A percentile compares a stretch with the other conserved stretches of the same genome.
Conservation (phyloP, 2,888 invertebrate genomes). For the Diplazon laetatorius region DNA sequence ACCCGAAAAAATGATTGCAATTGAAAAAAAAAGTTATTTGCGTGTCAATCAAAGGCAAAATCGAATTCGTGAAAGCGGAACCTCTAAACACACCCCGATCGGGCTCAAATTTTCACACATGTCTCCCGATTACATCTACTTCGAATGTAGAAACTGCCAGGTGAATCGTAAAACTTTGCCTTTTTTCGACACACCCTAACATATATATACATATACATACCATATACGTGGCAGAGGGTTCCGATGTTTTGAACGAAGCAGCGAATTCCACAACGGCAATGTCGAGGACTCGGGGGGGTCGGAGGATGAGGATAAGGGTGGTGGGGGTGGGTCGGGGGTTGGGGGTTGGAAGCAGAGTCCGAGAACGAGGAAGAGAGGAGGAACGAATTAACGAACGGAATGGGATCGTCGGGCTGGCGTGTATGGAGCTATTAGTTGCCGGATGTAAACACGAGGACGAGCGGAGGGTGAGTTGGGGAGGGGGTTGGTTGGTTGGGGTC, state of each 20-base stretch:
- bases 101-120: no score
- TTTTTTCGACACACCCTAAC: no score
- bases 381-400: slow-evolving; percentile 71
- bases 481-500: no score
- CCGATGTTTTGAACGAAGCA: slow-evolving; percentile 29
- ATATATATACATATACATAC: no score
- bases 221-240: background rate
- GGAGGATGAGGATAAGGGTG: background rate
- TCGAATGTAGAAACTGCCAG: no score
- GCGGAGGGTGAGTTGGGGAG: slow-evolving; percentile 8
- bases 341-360: slow-evolving; percentile 11
- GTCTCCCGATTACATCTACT: no score
- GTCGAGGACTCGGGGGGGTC: background rate
- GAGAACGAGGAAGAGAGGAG: slow-evolving; percentile 43
- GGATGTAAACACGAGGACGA: slow-evolving; percentile 73
- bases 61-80: no score
- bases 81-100: no score
- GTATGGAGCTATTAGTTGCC: slow-evolving; percentile 73
- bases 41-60: no score
- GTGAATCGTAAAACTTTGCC: no score
- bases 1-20: no score
- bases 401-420: slow-evolving; percentile 63
- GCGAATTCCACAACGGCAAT: slow-evolving; percentile 41
- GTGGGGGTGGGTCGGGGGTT: slow-evolving; percentile 15
- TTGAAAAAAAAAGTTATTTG: no score